phyloP scores from a whole-genome alignment of 2,797 vertebrate genomes.

The Cetoscarus ocellatus region DNA sequence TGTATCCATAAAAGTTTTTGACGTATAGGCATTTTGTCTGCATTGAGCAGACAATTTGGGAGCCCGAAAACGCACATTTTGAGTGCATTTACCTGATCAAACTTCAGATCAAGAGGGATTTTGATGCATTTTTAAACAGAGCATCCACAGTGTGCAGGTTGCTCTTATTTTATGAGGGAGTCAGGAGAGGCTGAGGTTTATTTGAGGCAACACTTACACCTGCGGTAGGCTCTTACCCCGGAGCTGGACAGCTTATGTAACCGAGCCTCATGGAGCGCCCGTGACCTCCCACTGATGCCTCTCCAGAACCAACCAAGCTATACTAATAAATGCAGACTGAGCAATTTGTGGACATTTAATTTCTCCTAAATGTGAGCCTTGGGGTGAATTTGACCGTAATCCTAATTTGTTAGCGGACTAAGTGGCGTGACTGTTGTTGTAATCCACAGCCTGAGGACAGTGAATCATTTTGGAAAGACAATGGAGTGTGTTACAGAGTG shows the following conservation, averaged over 20 bases:
- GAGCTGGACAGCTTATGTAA: constrained; percentile 49
- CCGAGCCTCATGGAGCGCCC: constrained; percentile 35
- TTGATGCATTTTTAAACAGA: neutral
- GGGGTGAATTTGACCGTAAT: constrained; percentile 31
- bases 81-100: neutral
- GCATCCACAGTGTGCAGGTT: neutral
- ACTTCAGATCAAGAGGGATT: neutral
- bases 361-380: constrained; percentile 8
- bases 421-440: constrained; percentile 34
- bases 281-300: constrained; percentile 50
- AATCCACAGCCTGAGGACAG: constrained; percentile 42
- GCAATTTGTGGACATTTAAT: constrained; percentile 26
- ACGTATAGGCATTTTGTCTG: no score
- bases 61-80: neutral
- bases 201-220: constrained; percentile 38
- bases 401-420: constrained; percentile 49
- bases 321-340: constrained; percentile 30
- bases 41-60: no score
- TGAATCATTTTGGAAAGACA: constrained; percentile 25
- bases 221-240: constrained; percentile 21
- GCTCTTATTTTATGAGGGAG: constrained; percentile 9
- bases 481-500: constrained; percentile 6
- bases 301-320: constrained; percentile 31
- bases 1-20: no score
- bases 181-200: constrained; percentile 27